Base-by-base conservation (phyloP, 2,797 vertebrate species). In the Galagoides demidoff region DNA sequence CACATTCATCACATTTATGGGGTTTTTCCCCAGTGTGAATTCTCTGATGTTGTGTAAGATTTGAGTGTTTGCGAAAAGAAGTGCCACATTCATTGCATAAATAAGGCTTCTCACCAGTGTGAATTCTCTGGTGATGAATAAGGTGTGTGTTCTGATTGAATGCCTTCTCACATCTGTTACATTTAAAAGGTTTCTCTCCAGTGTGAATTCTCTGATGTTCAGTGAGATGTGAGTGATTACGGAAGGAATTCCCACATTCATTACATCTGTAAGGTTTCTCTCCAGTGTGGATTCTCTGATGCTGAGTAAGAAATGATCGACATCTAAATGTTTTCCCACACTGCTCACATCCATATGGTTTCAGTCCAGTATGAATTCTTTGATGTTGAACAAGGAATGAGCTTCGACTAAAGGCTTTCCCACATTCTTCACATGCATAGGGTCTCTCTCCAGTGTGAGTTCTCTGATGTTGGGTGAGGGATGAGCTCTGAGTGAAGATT, bases 251-350 rank as follows among this genome's bases (percentile, higher is more conserved):
- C 19, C 97, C 97, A 73, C 97, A 97, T 19, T 96, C 73, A 0
- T 25, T 43, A 57, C 95, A 96, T 74, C 87, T 97, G 49, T 96
- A 98, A 0, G 96, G 96, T 73, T 96, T 98, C 85, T 97, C 97
- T 52, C 97, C 97, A 8, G 93, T 97, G 91, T 98, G 98, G 79
- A 97, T 95, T 89, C 97, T 97, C 39, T 96, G 95, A 45, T 98
- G 98, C 49, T 97, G 97, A 63, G 96, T 96, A 79, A 98, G 98
- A 90, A 97, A 97, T 3, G 98, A 98, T 43, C 34, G 98, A 71
- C 97, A 97, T 68, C 93, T 94, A 82, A 98, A 98, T 25, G 95
- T 84, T 89, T 98, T 98, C 66, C 96, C 97, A 25, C 97, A 98
- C 4, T 97, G 97, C 5, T 94, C 85, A 74, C 98, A 98, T 14